Conservation (phyloP, 1,140 invertebrate genomes). For the Cydia splendana region DNA sequence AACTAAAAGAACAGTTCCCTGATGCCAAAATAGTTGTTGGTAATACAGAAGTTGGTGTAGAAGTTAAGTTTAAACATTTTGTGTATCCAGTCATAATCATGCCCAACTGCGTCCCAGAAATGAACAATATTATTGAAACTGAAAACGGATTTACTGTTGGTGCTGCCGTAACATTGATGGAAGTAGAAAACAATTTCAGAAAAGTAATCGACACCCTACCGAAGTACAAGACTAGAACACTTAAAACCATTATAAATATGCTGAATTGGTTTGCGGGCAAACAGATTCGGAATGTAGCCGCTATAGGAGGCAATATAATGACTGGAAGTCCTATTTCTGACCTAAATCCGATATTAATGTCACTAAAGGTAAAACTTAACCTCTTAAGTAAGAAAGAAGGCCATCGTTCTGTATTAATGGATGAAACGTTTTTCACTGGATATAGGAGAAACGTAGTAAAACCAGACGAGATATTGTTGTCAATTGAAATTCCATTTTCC, state of each 20-base stretch:
- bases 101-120: slow-evolving; percentile 87
- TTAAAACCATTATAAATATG: slow-evolving; percentile 90
- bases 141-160: slow-evolving; percentile 87
- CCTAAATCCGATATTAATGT: slow-evolving; percentile 95
- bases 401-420: slow-evolving; percentile 86
- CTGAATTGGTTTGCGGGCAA: slow-evolving; percentile 97
- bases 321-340: slow-evolving; percentile 98
- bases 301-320: slow-evolving; percentile 97
- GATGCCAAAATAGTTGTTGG: slow-evolving; percentile 94
- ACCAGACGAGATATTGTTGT: slow-evolving; percentile 89
- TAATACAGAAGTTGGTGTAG: slow-evolving; percentile 97
- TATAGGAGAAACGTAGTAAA: slow-evolving; percentile 91
- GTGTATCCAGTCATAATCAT: slow-evolving; percentile 92
- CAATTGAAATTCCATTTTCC: slow-evolving; percentile 84
- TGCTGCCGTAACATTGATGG: slow-evolving; percentile 90
- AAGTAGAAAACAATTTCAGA: slow-evolving; percentile 85
- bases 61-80: slow-evolving; percentile 94
- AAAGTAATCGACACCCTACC: slow-evolving; percentile 83
- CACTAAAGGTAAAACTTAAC: slow-evolving; percentile 83
- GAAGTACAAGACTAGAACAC: slow-evolving; percentile 86
- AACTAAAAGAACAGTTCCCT: slow-evolving; percentile 88
- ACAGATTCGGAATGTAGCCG: slow-evolving; percentile 92
- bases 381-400: slow-evolving; percentile 77
- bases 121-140: slow-evolving; percentile 81
- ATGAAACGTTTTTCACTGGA: slow-evolving; percentile 93